Conservation (phyloP, 2,797 vertebrate species). For the Loriculus beryllinus region DNA sequence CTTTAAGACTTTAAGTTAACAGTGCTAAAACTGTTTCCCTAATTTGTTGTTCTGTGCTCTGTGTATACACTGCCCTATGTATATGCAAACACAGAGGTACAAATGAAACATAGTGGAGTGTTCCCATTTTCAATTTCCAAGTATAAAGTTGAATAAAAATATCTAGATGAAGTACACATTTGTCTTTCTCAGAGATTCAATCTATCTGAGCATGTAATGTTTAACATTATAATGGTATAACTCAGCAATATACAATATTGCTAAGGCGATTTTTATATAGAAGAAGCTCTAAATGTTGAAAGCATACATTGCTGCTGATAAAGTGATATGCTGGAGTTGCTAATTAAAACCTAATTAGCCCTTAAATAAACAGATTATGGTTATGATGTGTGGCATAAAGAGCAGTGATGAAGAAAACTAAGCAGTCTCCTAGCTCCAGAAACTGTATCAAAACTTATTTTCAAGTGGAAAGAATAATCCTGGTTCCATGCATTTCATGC, state of each 20-base stretch:
- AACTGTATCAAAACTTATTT: not conserved
- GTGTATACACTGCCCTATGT: not conserved
- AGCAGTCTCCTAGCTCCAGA: not conserved
- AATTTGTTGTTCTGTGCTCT: not conserved
- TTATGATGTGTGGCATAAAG: conserved; percentile 28
- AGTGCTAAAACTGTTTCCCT: not conserved
- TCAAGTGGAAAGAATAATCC: not conserved
- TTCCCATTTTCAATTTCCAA: not conserved
- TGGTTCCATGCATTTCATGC: not conserved
- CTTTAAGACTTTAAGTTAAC: not conserved
- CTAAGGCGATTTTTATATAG: not conserved
- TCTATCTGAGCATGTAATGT: not conserved
- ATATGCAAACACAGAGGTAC: not conserved
- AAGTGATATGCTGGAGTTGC: not conserved
- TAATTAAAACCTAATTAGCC: conserved; percentile 41
- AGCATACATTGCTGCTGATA: not conserved
- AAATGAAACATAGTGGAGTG: not conserved
- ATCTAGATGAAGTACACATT: not conserved
- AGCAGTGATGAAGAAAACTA: conserved; percentile 54
- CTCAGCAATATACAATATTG: not conserved
- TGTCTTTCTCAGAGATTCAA: not conserved
- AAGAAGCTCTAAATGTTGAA: not conserved
- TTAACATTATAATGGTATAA: not conserved
- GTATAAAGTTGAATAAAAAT: not conserved
- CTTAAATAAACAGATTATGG: conserved; percentile 44